Conservation (phyloP, 2,888 invertebrate genomes). For the Arrhopalites spinosus region DNA sequence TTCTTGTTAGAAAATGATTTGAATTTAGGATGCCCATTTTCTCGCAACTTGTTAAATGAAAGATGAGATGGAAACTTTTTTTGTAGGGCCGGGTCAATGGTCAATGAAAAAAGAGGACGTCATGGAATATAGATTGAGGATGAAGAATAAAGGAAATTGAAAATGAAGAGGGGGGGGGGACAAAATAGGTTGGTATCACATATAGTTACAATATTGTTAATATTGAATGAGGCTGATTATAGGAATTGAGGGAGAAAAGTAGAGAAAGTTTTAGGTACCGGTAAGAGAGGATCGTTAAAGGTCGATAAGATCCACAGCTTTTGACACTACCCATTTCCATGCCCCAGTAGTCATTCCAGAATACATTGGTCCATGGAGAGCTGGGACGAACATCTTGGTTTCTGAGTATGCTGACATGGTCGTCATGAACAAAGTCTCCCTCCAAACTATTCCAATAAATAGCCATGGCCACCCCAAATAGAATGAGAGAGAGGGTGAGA, state of each 20-base stretch:
- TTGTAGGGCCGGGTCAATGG: too few species aligned
- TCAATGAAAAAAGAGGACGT: background rate
- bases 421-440: conserved; percentile 87
- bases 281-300: conserved; percentile 80
- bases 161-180: background rate
- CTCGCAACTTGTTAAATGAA: too few species aligned
- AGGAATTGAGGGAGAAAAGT: too few species aligned
- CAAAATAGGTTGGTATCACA: background rate
- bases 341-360: conserved; percentile 88
- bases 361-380: conserved; percentile 67
- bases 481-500: conserved; percentile 63
- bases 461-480: conserved; percentile 60
- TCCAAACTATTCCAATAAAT: conserved; percentile 72
- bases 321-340: conserved; percentile 78
- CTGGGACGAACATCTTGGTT: conserved; percentile 79
- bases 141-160: too few species aligned
- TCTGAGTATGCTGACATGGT: conserved; percentile 78
- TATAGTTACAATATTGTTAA: background rate
- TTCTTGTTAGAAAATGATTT: too few species aligned
- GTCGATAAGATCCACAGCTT: conserved; percentile 86
- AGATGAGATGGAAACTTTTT: background rate
- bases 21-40: too few species aligned
- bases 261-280: conserved; percentile 64
- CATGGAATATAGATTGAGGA: background rate
- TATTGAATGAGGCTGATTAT: conserved; percentile 21